Evolutionary conservation across 2,113 vertebrate genomes (phyloP), one percentile per base, ranked within the genome.

Genomic region (Atlantisia rogersi): DNA sequence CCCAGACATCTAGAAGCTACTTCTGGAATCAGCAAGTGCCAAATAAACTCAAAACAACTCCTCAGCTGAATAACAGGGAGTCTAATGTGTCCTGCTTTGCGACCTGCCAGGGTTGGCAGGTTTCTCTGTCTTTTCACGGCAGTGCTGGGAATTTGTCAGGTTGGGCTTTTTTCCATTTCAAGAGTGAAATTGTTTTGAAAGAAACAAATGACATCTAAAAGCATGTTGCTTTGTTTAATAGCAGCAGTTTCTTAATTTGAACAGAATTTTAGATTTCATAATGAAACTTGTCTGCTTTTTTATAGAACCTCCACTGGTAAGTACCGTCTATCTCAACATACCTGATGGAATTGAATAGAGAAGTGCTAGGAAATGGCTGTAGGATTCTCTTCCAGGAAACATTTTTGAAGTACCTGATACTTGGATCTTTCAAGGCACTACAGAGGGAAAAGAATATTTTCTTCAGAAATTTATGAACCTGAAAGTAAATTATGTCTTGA

Each of bases 1-100:
- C 93, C 89, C 94, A 95, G 96, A 95, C 95, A 95, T 70, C 37
- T 76, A 89, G 74, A 86, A 96, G 62, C 69, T 86, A 81, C 60
- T 91, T 16, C 53, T 95, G 95, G 95, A 95, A 94, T 71, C 11
- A 0, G 9, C 40, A 95, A 78, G 78, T 84, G 88, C 92, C 92
- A 89, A 52, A 84, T 91, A 84, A 86, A 91, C 60, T 94, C 0
- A 1, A 82, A 42, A 81, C 89, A 88, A 15, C 29, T 88, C 55
- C 86, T 52, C 73, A 84, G 81, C 58, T 86, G 77, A 92, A 2
- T 78, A 94, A 70, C 42, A 71, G 68, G 39, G 86, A 86, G 26
- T 78, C 64, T 84, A 9, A 42, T 42, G 42, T 75, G 77, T 86
- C 65, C 81, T 79, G 39, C 88, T 81, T 82, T 71, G 77, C 1